Evolutionary conservation across 2,888 invertebrate genomes (phyloP).

Genomic region (Dascillus cervinus): DNA sequence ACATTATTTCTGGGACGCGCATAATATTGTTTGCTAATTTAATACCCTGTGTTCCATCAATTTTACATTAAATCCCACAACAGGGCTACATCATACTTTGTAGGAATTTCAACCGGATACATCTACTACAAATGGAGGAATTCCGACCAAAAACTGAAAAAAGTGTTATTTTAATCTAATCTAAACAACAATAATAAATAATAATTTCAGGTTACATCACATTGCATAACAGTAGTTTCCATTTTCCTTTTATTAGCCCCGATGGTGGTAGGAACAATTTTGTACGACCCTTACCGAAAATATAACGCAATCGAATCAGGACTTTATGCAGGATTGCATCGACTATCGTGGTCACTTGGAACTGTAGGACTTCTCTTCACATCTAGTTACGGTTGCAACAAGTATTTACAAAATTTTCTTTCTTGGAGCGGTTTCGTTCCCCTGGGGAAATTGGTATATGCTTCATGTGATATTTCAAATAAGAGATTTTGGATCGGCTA

Average conservation of each 20-base stretch:
- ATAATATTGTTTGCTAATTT: conserved; percentile 48
- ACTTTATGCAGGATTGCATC: conserved; percentile 49
- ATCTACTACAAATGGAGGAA: conserved; percentile 37
- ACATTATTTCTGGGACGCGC: conserved; percentile 43
- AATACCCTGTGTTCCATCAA: conserved; percentile 46
- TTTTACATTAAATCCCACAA: conserved; percentile 56
- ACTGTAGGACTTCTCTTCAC: conserved; percentile 45
- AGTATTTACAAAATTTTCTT: conserved; percentile 39
- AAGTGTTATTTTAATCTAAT: too few species aligned
- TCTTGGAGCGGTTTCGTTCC: conserved; percentile 53
- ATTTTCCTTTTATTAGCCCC: too few species aligned
- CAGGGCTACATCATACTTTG: conserved; percentile 50
- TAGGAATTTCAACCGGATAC: conserved; percentile 53
- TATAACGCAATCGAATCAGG: conserved; percentile 48
- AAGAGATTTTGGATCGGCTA: too few species aligned
- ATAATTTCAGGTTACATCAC: too few species aligned
- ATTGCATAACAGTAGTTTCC: too few species aligned
- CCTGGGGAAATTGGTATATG: conserved; percentile 52
- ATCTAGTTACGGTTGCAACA: conserved; percentile 45
- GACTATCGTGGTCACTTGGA: conserved; percentile 50
- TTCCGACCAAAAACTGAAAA: conserved; percentile 29
- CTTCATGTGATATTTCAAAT: too few species aligned
- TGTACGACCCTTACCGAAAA: conserved; percentile 43
- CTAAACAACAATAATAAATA: too few species aligned
- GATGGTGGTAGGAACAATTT: conserved; percentile 45